Evolutionary conservation across 2,113 vertebrate species (phyloP), one percentile per base, ranked within the genome.

Genomic region (Engystomops pustulosus): DNA sequence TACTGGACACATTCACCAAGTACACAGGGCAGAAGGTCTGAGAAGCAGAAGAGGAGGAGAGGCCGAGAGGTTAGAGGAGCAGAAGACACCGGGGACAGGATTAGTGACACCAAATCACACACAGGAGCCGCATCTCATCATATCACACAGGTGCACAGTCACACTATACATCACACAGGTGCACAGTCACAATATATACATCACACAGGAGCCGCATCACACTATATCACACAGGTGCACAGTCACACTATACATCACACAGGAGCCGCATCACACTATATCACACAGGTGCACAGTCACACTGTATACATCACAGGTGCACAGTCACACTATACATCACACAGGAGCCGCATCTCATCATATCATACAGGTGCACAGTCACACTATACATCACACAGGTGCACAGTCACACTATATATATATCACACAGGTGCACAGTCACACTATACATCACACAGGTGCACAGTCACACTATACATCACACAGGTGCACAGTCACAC

Each of bases 1-100:
- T 96, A 87, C 98, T 98, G 92, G 98, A 98, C 49, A 99, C 95
- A 0, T 95, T 99, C 87, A 98, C 96, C 81, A 98, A 93, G 88
- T 98, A 98, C 89, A 99, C 88, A 0, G 98, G 98, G 87, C 96
- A 98, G 90, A 96, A 96, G 80, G 96, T 98, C 97, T 98, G 85
- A 0, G 0, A 38, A 44, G 14, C 41, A 34, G 47, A 70, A 36
- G 79, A 23, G 76, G 55, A 62, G 70, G 34, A 55, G 47, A 4
- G 67, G 67, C 49, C 58, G 8, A 30, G 44, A 72, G 36, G 10
- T 77, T 25, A 77, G 51, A 67, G 85, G 38, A 1, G 41, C 0
- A 0, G 3, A 27, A 1, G 0, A 32, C 11, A n/a, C 36, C 0
- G 0, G 0, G 10, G 51, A 30, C 10, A 77, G 32, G 69, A 44